Evolutionary conservation across 1,140 invertebrate species (phyloP), one percentile per base, ranked within the genome.

Genomic region (Sogatella furcifera): DNA sequence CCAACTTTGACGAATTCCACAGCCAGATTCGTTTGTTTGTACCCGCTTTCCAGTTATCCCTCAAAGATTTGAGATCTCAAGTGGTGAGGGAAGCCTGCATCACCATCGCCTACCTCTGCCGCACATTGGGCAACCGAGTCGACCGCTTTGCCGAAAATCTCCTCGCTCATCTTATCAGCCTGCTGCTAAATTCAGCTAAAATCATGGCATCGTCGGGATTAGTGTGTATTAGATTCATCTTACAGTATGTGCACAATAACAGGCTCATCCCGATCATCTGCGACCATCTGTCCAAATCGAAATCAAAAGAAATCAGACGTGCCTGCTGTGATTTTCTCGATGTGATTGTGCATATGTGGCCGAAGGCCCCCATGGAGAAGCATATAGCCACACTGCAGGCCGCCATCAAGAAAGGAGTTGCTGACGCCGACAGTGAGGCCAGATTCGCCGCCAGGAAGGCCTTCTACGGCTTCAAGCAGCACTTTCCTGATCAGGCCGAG

Each of bases 141-240:
- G 93, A 96, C 63, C 84, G 84, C 72, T 89, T 94, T 74, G 86
- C 87, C 19, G 86, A 95, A 70, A 78, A 82, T 59, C 79, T 97
- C 46, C 71, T 98, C 42, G 85, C 86, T 55, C 82, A 84, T 61
- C 74, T 98, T 21, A 92, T 98, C 67, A 89, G 88, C 71, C 80
- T 98, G 49, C 92, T 97, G 72, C 92, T 91, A 69, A 98, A 98
- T 76, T 92, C 90, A 69, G 95, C 93, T 65, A 98, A 98, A 81
- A 86, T 89, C 66, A 74, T 98, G 76, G 89, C 95, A 9, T 89
- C 92, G 10, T 89, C 94, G 10, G 92, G 91, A 34, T 81, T 85
- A 11, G 84, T 95, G 52, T 85, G 89, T 44, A 82, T 97, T 24
- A 81, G 86, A 14, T 97, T 96, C 75, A 90, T 98, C 21, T 86